Conservation (phyloP, 2,797 vertebrate species). For the Mycteria americana region DNA sequence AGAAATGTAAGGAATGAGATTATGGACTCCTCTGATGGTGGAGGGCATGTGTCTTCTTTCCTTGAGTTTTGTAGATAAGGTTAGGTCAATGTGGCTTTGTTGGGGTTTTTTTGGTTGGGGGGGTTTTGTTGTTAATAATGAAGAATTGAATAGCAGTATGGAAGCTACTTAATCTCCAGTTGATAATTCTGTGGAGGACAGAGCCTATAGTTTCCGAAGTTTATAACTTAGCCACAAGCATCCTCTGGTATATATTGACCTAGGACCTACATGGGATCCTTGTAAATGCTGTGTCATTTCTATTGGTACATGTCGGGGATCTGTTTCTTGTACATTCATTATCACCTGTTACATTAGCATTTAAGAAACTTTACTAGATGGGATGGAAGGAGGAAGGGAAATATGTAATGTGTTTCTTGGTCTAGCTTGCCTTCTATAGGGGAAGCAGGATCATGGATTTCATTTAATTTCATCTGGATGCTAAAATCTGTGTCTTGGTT, state of each 20-base stretch:
- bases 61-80: not conserved
- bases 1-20: not conserved
- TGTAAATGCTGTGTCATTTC: constrained; percentile 26
- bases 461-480: not conserved
- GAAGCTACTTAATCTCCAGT: not conserved
- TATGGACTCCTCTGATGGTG: rapidly evolving
- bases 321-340: constrained; percentile 13
- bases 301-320: not conserved
- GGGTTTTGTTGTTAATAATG: not conserved
- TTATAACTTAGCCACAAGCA: not conserved
- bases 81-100: not conserved
- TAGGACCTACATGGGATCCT: not conserved
- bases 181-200: not conserved
- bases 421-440: not conserved
- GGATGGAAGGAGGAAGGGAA: not conserved
- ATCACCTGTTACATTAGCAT: not conserved
- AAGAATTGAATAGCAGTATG: not conserved
- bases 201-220: not conserved
- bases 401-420: not conserved
- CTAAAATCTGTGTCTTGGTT: not conserved
- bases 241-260: constrained; percentile 5
- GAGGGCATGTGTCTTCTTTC: not conserved
- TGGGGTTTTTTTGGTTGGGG: not conserved
- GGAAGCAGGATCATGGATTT: not conserved
- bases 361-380: constrained; percentile 47